Conservation (phyloP, 2,113 vertebrate genomes). For the Eidolon helvum region DNA sequence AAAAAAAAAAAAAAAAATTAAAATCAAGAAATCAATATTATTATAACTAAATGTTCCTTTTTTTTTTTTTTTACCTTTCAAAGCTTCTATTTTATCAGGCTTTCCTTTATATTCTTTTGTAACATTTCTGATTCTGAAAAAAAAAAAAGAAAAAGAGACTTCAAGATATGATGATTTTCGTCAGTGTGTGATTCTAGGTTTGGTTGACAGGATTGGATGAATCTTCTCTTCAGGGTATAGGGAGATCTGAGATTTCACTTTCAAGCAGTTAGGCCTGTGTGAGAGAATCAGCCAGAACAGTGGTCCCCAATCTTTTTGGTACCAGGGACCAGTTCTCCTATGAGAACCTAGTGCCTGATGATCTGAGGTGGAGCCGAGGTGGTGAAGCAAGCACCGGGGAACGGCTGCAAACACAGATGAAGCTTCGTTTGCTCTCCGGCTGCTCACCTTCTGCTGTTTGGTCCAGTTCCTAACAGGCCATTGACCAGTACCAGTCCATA, state of each 20-base stretch:
- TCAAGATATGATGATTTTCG: background rate
- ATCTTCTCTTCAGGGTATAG: background rate
- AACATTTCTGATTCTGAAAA: slow-evolving; percentile 88
- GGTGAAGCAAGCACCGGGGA: no score
- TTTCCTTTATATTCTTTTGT: slow-evolving; percentile 88
- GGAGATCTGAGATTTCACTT: background rate
- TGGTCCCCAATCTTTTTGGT: no score
- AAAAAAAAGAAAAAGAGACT: background rate
- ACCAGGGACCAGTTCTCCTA: no score
- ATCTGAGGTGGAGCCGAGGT: no score
- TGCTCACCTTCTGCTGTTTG: no score
- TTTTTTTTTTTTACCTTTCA: slow-evolving; percentile 84
- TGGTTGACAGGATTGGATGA: background rate
- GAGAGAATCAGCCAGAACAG: background rate
- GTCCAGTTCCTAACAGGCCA: no score
- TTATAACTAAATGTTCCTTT: background rate
- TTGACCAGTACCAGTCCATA: no score
- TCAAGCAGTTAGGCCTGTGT: background rate
- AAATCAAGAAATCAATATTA: background rate
- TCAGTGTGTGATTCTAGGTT: background rate
- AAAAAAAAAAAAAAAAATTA: background rate
- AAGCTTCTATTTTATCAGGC: slow-evolving; percentile 85
- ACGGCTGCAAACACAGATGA: no score
- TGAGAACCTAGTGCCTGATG: no score
- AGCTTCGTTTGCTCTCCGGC: no score